Base-by-base conservation (phyloP, 2,888 invertebrate genomes). In the Oligia fasciuncula region DNA sequence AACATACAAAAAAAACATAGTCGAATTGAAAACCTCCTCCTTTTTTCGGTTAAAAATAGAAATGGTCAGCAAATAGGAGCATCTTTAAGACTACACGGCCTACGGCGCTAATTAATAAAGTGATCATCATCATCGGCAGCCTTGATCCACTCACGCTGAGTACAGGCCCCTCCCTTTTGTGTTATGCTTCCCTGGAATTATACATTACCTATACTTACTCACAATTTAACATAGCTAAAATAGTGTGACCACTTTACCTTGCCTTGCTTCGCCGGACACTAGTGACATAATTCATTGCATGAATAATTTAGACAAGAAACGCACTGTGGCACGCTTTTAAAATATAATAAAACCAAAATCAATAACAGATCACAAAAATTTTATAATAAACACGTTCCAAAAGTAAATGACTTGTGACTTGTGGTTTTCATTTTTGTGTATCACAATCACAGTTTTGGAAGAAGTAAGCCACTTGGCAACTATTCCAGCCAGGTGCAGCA, bases 221-320 rank as follows among this genome's bases (percentile, higher is more conserved):
- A 29, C 29, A 29, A 29, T 29, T 29, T 29, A 29, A 29, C 17
- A 29, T 49, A 17, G 40, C 35, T 54, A 40, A 40, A 71, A 71
- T 62, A n/a, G 6, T 62, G 40, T 54, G 35, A 35, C 9, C 51
- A 71, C 62, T 65, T 79, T 87, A 85, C 85, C 87, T 87, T 87
- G 87, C 88, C 87, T 92, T 60, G 84, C 69, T 81, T 92, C 92
- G 71, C 73, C 83, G 65, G 88, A 71, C 70, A 87, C 85, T 68
- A 87, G 71, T 84, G 92, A 92, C 93, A 93, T 93, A 73, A 87
- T 90, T 81, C 73, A 85, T 82, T 71, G 79, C 85, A 80, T 85
- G 77, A 87, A 86, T 84, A 87, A 85, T 68, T 35, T 67, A 29
- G 35, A 65, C 17, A 17, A 40, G 17, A 43, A 72, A 51, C 76